Evolutionary conservation across 2,797 vertebrate genomes (phyloP), one percentile per base, ranked within the genome.

Genomic region (Malurus splendens): DNA sequence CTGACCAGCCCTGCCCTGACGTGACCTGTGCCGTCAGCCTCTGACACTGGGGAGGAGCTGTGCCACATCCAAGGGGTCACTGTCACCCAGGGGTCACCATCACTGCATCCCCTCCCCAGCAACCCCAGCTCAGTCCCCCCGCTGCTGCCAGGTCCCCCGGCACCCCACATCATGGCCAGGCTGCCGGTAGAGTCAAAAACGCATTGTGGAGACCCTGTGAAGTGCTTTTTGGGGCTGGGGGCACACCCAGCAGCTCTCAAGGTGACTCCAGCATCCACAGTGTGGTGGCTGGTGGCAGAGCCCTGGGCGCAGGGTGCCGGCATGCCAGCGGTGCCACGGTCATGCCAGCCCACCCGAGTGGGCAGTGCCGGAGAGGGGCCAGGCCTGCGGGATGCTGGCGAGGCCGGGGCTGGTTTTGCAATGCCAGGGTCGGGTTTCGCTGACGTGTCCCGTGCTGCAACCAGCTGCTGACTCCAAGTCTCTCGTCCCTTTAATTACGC

Each of bases 351-450:
- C 3, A 0, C 38, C 41, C 7, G 59, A 82, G 67, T 79, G 90
- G 87, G 80, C 90, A 94, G 72, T 5, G 3, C 44, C 20, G 1
- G 45, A 85, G 82, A 8, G 0, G 2, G 41, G 86, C 76, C 92
- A 91, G 86, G 60, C 28, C 71, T 36, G 82, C 22, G 7, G 92
- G 92, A 91, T 39, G 73, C 92, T 91, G 77, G 57, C 1, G 51
- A 87, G 78, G 74, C 79, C 33, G 2, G 60, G 36, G 68, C 80
- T 64, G 88, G 92, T 91, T 94, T 87, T 93, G 94, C 93, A 95
- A 94, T 62, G 89, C 93, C 96, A 74, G 96, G 94, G 94, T 97
- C 93, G 9, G 45, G 95, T 97, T 97, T 96, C 88, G 91, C 96
- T 97, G 97, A 96, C 93, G 93, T 96, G 96, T 96, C 96, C 87